Evolutionary conservation across 2,797 vertebrate genomes (phyloP), one percentile per base, ranked within the genome.

Genomic region (Coracias cyanogaster): DNA sequence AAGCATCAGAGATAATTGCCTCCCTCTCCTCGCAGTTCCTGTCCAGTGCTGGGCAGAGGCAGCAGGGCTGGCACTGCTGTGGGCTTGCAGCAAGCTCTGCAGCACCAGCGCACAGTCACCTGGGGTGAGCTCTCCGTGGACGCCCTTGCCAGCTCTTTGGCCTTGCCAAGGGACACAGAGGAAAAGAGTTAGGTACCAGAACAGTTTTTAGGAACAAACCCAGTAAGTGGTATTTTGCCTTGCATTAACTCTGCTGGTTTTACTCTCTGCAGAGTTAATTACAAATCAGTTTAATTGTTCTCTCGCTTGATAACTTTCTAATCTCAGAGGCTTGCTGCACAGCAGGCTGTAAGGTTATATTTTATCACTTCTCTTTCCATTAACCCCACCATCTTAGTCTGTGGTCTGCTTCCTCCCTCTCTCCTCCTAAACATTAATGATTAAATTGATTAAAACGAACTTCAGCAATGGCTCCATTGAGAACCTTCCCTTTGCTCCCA

Each of bases 201-300:
- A 60, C 7, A 45, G 6, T 45, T 95, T 93, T 90, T 74, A 86
- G 84, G 87, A 88, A 76, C 81, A 95, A 94, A 86, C 64, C 2
- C 79, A 95, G 79, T 77, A 93, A 90, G 95, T 0, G 0, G 74
- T 78, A 86, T 94, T 96, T 97, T 90, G 84, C 33, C 69, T 96
- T 91, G 81, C 78, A 89, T 93, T 96, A 97, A 82, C 85, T 95
- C 88, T 91, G 82, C 93, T 93, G 88, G 33, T 91, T 97, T 97
- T 88, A 71, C 64, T 95, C 89, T 96, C 89, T 93, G 86, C 78
- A 97, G 86, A 91, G 91, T 97, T 97, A 97, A 97, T 97, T 97
- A 97, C 93, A 97, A 97, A 96, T 97, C 96, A 97, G 88, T 97
- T 97, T 96, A 97, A 97, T 97, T 94, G 86, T 97, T 96, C 88